Percentiles rank a stretch among this genome's conserved stretches.
Evolutionary conservation across 1,140 invertebrate genomes (phyloP).

Genomic region (Gonioctena quinquepunctata): DNA sequence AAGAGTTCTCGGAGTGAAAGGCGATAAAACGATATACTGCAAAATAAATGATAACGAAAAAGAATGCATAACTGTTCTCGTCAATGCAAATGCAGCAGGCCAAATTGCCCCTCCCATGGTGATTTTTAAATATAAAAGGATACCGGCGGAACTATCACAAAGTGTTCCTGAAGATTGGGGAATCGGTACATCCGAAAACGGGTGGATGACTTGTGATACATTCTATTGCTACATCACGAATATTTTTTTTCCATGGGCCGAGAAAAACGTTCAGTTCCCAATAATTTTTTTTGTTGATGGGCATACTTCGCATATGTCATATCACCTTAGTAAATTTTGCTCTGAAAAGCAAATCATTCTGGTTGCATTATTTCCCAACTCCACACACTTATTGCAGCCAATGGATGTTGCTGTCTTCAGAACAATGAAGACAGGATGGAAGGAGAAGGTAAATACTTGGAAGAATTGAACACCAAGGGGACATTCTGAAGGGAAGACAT

Average conservation of each 20-base stretch:
- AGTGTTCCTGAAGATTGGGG: slow-evolving; percentile 42
- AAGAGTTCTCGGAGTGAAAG: neutral
- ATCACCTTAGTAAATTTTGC: slow-evolving; percentile 26
- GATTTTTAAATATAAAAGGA: slow-evolving; percentile 52
- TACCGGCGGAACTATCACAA: slow-evolving; percentile 33
- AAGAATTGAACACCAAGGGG: slow-evolving; percentile 18
- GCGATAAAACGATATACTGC: slow-evolving; percentile 7
- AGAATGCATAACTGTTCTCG: slow-evolving; percentile 23
- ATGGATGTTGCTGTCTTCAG: slow-evolving; percentile 52
- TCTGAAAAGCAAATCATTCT: slow-evolving; percentile 43
- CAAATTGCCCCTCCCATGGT: slow-evolving; percentile 40
- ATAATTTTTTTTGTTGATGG: slow-evolving; percentile 56
- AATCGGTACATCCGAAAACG: slow-evolving; percentile 50
- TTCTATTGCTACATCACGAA: slow-evolving; percentile 53
- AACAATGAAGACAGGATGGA: slow-evolving; percentile 35
- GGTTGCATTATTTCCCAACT: slow-evolving; percentile 42
- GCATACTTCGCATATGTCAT: slow-evolving; percentile 49
- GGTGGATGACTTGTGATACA: slow-evolving; percentile 55
- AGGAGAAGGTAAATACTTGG: neutral
- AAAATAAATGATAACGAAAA: slow-evolving; percentile 12
- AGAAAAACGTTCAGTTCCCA: slow-evolving; percentile 40
- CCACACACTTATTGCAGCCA: slow-evolving; percentile 55
- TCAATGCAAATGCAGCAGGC: slow-evolving; percentile 29
- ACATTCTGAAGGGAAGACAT: neutral
- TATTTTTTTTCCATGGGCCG: slow-evolving; percentile 8